These are phyloP conservation scores for Epizoanthus fatuus DNA, from an alignment of 92 coral and sea anemone species.

Conservation along the genomic window DNA sequence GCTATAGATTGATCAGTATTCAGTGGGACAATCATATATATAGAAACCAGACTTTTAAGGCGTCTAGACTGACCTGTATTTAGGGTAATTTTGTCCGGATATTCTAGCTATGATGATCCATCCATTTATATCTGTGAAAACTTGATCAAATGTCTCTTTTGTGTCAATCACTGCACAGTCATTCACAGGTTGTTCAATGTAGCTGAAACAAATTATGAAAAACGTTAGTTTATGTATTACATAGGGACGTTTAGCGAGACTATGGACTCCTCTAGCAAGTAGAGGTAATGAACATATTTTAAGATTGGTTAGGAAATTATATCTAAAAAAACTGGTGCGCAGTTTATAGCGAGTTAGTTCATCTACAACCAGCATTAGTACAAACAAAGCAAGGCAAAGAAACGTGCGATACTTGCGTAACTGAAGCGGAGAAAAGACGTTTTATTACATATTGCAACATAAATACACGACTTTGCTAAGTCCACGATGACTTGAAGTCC, in stretches of 20 bases:
- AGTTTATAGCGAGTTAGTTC: no score
- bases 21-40: background rate
- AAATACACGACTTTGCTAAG: no score
- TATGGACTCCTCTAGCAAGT: no score
- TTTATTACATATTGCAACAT: no score
- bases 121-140: conserved; percentile 88
- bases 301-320: background rate
- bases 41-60: background rate
- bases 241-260: no score
- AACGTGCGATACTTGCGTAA: no score
- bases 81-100: conserved; percentile 11
- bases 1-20: background rate
- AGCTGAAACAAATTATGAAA: background rate
- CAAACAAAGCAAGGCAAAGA: no score
- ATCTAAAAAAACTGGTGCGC: no score
- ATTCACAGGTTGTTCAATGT: conserved; percentile 30
- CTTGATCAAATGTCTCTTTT: conserved; percentile 67
- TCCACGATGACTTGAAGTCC: no score
- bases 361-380: no score
- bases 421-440: no score
- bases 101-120: conserved; percentile 27
- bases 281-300: background rate
- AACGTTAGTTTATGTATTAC: no score
- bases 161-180: conserved; percentile 69
- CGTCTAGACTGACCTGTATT: conserved; percentile 23